Conservation (phyloP, 2,888 invertebrate genomes). For the Parascotia fuliginaria region DNA sequence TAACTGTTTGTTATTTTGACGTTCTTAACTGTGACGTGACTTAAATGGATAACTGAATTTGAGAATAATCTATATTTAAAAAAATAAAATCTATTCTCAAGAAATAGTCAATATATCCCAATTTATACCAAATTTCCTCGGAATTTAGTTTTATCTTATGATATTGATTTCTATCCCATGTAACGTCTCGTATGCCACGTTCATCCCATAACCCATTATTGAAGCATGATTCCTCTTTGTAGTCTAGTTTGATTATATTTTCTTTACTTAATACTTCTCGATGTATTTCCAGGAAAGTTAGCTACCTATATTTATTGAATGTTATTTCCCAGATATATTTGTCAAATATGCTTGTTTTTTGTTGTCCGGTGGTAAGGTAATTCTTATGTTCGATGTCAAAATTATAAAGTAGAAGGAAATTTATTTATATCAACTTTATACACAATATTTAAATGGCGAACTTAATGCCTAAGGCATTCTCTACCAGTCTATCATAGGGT, state of each 20-base stretch:
- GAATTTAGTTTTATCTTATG: not conserved
- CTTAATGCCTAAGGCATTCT: too few relatives aligned
- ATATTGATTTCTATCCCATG: not conserved
- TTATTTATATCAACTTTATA: too few relatives aligned
- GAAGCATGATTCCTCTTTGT: conserved; percentile 29
- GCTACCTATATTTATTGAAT: conserved; percentile 23
- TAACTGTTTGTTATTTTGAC: too few relatives aligned
- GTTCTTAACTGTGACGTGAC: too few relatives aligned
- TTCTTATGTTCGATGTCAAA: conserved; percentile 10
- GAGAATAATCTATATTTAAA: too few relatives aligned
- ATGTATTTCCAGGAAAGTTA: conserved; percentile 40
- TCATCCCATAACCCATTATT: conserved; percentile 36
- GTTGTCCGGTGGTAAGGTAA: conserved; percentile 1
- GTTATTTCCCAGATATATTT: conserved; percentile 15
- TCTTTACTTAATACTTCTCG: conserved; percentile 36
- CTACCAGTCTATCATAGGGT: too few relatives aligned
- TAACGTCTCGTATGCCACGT: conserved; percentile 28
- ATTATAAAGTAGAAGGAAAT: conserved; percentile 33
- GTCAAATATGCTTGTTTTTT: conserved; percentile 22
- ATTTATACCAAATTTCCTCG: too few relatives aligned
- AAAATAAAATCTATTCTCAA: too few relatives aligned
- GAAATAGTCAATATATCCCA: too few relatives aligned
- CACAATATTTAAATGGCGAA: too few relatives aligned
- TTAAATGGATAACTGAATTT: too few relatives aligned
- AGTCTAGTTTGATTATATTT: conserved; percentile 1